phyloP scores from a whole-genome alignment of 2,888 invertebrate genomes.

The Amitus sp. region DNA sequence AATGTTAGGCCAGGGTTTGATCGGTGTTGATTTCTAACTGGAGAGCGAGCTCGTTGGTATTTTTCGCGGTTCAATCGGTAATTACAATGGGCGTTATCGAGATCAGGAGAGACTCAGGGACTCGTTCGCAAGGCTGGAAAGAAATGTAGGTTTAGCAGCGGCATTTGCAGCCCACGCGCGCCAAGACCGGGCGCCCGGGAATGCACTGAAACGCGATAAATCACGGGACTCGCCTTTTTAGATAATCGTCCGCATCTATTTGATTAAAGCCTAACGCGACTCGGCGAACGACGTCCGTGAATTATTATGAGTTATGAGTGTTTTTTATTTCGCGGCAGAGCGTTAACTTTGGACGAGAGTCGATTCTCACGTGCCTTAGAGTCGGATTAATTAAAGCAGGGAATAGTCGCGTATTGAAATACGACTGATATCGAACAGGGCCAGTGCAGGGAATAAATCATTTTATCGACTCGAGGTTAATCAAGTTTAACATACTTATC shows the following conservation, averaged over 20 bases:
- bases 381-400: background rate
- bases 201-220: conserved; percentile 32
- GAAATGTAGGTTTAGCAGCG: conserved; percentile 28
- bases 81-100: conserved; percentile 23
- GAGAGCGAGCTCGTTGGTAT: background rate
- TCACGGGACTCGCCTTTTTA: conserved; percentile 19
- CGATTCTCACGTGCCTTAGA: too few species aligned
- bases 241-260: conserved; percentile 34
- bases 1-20: too few species aligned
- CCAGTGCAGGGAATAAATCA: background rate
- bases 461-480: conserved; percentile 7
- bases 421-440: background rate
- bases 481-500: conserved; percentile 12
- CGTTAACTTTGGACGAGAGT: too few species aligned
- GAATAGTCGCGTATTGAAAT: background rate
- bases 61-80: conserved; percentile 4
- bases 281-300: conserved; percentile 21
- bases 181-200: conserved; percentile 27
- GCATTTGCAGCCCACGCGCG: conserved; percentile 33
- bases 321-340: background rate
- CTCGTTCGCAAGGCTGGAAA: conserved; percentile 27
- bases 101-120: conserved; percentile 28
- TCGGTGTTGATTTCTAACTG: too few species aligned
- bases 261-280: conserved; percentile 23
- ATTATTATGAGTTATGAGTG: conserved; percentile 17